Conservation (phyloP, 2,888 invertebrate species). For the Sinopyrophorus schimmeli region DNA sequence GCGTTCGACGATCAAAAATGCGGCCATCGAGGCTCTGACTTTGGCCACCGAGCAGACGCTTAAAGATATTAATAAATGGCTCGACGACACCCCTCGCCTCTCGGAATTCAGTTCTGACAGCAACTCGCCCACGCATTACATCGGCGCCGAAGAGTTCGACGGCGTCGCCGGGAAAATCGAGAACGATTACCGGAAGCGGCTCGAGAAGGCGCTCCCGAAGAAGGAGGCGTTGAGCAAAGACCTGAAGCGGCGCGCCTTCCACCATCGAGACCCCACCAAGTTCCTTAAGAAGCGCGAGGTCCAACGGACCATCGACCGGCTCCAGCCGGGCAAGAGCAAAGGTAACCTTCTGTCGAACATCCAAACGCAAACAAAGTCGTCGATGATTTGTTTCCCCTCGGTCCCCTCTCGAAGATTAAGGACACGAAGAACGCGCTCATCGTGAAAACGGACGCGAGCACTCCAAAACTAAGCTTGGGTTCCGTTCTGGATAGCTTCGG, state of each 20-base stretch:
- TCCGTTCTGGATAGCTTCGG: slow-evolving; percentile 79
- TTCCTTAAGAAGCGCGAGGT: slow-evolving; percentile 66
- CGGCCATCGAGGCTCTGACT: slow-evolving; percentile 68
- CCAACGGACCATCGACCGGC: slow-evolving; percentile 79
- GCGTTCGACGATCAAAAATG: slow-evolving; percentile 48
- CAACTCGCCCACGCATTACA: slow-evolving; percentile 73
- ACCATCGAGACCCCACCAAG: slow-evolving; percentile 49
- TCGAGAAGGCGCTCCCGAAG: slow-evolving; percentile 50
- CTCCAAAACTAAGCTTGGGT: slow-evolving; percentile 82
- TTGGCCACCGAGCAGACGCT: slow-evolving; percentile 76
- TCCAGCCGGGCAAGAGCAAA: slow-evolving; percentile 87
- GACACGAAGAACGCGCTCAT: slow-evolving; percentile 62
- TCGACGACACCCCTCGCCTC: slow-evolving; percentile 80
- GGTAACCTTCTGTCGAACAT: slow-evolving; percentile 79
- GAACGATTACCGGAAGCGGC: slow-evolving; percentile 55
- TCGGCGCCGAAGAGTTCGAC: slow-evolving; percentile 66
- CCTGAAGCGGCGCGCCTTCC: slow-evolving; percentile 58
- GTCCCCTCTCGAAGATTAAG: slow-evolving; percentile 61
- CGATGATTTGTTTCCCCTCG: slow-evolving; percentile 63
- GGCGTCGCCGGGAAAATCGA: slow-evolving; percentile 55
- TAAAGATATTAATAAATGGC: slow-evolving; percentile 87
- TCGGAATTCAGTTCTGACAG: slow-evolving; percentile 77
- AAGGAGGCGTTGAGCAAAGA: slow-evolving; percentile 54
- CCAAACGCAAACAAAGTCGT: slow-evolving; percentile 60
- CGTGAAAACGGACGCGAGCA: slow-evolving; percentile 67